phyloP scores from a whole-genome alignment of 1,140 invertebrate species.

The Pantala flavescens region DNA sequence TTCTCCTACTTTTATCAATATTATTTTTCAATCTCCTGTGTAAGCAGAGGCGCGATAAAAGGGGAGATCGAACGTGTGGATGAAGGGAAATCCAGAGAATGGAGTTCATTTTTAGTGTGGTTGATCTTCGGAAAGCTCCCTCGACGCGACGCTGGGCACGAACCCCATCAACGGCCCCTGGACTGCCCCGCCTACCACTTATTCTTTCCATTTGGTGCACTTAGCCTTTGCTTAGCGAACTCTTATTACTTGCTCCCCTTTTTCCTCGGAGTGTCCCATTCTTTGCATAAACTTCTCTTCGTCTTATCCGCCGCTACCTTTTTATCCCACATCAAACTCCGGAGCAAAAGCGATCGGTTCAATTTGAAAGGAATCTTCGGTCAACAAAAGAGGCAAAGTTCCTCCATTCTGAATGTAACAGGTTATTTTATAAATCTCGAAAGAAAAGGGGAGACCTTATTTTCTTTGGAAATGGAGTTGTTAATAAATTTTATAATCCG shows the following conservation, averaged over 20 bases:
- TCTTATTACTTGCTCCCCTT: too few species aligned
- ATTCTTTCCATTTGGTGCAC: background rate
- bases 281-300: too few species aligned
- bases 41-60: background rate
- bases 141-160: background rate
- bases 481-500: too few species aligned
- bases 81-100: background rate
- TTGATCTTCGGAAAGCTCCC: background rate
- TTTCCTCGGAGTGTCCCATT: too few species aligned
- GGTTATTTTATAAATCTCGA: too few species aligned
- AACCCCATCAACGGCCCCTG: background rate
- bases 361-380: too few species aligned
- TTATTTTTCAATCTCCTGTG: conserved; percentile 22
- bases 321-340: background rate
- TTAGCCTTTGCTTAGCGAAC: too few species aligned
- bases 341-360: too few species aligned
- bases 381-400: too few species aligned
- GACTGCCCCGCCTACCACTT: background rate
- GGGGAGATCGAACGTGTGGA: background rate
- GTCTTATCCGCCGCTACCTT: background rate
- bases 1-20: conserved; percentile 19
- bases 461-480: too few species aligned
- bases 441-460: too few species aligned
- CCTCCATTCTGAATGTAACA: too few species aligned
- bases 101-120: background rate